Evolutionary conservation across 1,140 invertebrate species (phyloP), one percentile per base, ranked within the genome.

Genomic region (Drosophila gunungcola): DNA sequence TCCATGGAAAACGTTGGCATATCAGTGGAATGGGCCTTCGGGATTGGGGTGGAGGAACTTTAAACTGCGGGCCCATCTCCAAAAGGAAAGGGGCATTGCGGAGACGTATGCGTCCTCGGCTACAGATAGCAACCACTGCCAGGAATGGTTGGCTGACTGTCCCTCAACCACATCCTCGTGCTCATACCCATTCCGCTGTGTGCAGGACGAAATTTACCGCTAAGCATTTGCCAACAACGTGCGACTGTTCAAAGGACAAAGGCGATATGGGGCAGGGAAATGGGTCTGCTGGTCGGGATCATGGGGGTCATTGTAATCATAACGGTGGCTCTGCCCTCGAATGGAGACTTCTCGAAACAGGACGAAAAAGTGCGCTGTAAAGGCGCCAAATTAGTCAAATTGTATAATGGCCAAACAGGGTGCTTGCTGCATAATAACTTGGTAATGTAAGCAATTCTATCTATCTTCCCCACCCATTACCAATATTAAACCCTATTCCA

Each of bases 221-320:
- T 82, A 88, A 88, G 67, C 83, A 82, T 76, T 80, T 84, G 81
- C 73, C 76, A 84, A 84, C 80, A 72, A 64, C 72, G 70, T 72
- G 67, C 53, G 36, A 36, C 12, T 70, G 39, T 67, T 70, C 67
- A 83, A 84, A 79, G 80, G 80, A 79, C 80, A 67, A 34, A 32
- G 25, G 39, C 39, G 21, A 9, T 41, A 4, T 13, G 32, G 25
- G 32, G 34, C 11, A 32, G 38, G 38, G 46, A 52, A n/a, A 41
- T 29, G 36, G 46, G 43, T 36, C 57, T 79, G 75, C 69, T 86
- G 74, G 69, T 63, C 72, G 62, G 69, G 83, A 86, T 86, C 83
- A 88, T 86, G 75, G 82, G 83, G 82, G 82, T 86, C 82, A 84
- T 80, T 85, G 82, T 85, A 85, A 85, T 85, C 82, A 80, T 84